Conservation (phyloP, 2,888 invertebrate genomes). For the Thalpophila matura region DNA sequence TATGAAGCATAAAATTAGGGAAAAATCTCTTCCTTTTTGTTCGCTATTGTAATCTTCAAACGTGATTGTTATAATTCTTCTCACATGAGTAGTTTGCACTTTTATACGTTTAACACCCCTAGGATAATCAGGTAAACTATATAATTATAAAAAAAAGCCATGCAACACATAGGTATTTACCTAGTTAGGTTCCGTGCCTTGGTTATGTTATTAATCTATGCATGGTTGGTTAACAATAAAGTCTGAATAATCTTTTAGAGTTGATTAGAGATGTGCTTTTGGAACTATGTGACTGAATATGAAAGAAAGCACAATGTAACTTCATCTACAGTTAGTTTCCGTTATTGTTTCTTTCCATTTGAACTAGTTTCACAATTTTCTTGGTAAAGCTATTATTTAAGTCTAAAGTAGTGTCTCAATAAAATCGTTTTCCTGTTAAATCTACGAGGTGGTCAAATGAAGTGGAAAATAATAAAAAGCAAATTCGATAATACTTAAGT, state of each 20-base stretch:
- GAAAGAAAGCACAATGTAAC: too few relatives aligned
- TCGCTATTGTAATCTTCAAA: conserved; percentile 28
- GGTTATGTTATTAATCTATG: not conserved
- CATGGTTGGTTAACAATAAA: not conserved
- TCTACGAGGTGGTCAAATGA: conserved; percentile 11
- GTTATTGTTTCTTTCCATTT: not conserved
- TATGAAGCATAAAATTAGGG: conserved; percentile 16
- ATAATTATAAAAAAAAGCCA: conserved; percentile 35
- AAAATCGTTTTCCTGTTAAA: conserved; percentile 40
- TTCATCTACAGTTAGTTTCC: not conserved
- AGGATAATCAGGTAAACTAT: not conserved
- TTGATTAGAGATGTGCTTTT: not conserved
- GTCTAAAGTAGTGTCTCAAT: not conserved
- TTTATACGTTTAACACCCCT: conserved; percentile 8
- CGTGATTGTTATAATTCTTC: conserved; percentile 23
- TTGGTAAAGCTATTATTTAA: not conserved
- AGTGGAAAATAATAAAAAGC: conserved; percentile 30
- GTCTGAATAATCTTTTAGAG: not conserved
- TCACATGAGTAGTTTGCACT: conserved; percentile 37
- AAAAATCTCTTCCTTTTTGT: conserved; percentile 33
- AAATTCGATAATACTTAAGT: conserved; percentile 10
- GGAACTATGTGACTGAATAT: not conserved
- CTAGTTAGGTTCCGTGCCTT: not conserved
- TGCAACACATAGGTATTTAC: not conserved
- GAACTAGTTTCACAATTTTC: not conserved